A percentile compares a stretch with the other conserved stretches of the same genome.
These are phyloP conservation scores for Hypselothyrea guttata DNA, from an alignment of 2,888 invertebrate species.

Conservation along the genomic window DNA sequence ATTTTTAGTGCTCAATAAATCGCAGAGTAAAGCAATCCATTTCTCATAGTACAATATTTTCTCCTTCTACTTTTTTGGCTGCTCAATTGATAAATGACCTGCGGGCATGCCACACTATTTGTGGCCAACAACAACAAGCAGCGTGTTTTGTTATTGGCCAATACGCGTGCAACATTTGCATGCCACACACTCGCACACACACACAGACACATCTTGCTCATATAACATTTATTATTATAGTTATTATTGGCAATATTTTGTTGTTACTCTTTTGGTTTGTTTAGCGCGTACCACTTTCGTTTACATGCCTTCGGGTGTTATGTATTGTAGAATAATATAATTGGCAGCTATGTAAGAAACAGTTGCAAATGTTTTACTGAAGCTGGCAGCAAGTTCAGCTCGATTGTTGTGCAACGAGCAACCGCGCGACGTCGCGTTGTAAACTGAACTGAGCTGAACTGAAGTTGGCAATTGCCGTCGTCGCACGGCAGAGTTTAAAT, in stretches of 20 bases:
- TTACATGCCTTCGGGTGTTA: constrained; percentile 15
- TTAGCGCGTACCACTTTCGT: constrained; percentile 39
- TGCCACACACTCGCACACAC: constrained; percentile 9
- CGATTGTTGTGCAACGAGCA: constrained; percentile 18
- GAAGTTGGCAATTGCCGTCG: constrained; percentile 45
- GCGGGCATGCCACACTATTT: constrained; percentile 32
- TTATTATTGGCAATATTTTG: constrained; percentile 13
- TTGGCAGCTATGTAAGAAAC: constrained; percentile 21
- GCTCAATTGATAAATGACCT: constrained; percentile 36
- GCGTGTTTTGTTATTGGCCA: constrained; percentile 8
- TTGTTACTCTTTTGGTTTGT: constrained; percentile 11
- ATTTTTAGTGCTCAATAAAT: not conserved
- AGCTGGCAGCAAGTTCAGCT: constrained; percentile 15
- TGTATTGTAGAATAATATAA: constrained; percentile 9
- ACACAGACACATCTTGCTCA: not conserved
- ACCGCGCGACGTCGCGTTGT: constrained; percentile 58
- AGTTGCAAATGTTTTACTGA: not conserved
- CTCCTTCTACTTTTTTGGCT: not conserved
- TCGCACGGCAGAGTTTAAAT: constrained; percentile 54
- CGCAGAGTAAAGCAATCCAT: not conserved
- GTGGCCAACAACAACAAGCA: not conserved
- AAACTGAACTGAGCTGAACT: constrained; percentile 62
- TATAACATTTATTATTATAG: constrained; percentile 12
- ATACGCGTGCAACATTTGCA: constrained; percentile 22
- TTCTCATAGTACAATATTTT: not conserved